Conservation (phyloP, 2,888 invertebrate genomes). For the Dolichomitus sp. region DNA sequence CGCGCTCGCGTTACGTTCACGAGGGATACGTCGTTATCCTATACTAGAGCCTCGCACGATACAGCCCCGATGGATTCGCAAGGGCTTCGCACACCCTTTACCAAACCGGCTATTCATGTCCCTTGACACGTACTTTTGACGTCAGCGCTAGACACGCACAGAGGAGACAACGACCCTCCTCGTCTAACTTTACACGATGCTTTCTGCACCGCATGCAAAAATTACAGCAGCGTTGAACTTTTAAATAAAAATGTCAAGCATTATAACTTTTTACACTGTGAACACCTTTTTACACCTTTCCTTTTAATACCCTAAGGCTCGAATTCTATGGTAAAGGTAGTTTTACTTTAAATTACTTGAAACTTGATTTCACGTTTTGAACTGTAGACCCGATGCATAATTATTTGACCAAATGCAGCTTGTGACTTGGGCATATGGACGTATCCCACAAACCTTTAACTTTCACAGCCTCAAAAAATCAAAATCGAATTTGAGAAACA, state of each 20-base stretch:
- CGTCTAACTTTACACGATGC: neutral
- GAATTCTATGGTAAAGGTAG: neutral
- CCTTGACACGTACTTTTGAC: neutral
- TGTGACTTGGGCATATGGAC: neutral
- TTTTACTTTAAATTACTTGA: too few species aligned
- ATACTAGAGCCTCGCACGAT: slow-evolving; percentile 5
- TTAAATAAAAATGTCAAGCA: neutral
- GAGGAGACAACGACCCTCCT: neutral
- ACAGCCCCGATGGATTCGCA: slow-evolving; percentile 15
- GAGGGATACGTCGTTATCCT: slow-evolving; percentile 25
- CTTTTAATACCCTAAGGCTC: neutral
- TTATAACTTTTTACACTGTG: neutral
- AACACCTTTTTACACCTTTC: neutral
- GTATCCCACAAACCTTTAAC: too few species aligned
- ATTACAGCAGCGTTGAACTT: neutral
- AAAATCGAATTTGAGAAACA: too few species aligned
- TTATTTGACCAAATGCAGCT: too few species aligned
- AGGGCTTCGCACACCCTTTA: slow-evolving; percentile 25
- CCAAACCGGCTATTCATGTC: neutral
- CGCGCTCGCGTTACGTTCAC: slow-evolving; percentile 40
- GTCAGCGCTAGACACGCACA: slow-evolving; percentile 5
- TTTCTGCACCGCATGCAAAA: slow-evolving; percentile 6
- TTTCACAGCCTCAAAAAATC: too few species aligned
- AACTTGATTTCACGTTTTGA: too few species aligned
- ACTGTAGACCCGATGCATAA: too few species aligned